Percentiles rank a stretch among this genome's conserved stretches.
phyloP scores from a whole-genome alignment of 1,140 invertebrate genomes.

The Dendrolimus kikuchii region DNA sequence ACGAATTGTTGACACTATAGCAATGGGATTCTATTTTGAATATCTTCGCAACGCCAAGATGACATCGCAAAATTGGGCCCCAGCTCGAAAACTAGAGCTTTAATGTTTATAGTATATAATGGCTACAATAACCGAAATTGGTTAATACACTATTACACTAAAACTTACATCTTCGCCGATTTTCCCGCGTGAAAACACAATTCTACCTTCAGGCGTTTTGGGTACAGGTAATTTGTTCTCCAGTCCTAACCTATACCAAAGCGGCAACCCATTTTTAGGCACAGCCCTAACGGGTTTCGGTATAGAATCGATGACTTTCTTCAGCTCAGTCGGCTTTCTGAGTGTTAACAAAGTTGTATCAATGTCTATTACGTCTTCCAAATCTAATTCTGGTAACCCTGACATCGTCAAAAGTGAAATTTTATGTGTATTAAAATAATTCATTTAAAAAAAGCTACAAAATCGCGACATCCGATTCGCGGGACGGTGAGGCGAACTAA shows the following conservation, averaged over 20 bases:
- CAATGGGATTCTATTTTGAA: too few species aligned
- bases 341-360: conserved; percentile 51
- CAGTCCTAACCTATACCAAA: conserved; percentile 56
- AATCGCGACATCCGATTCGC: conserved; percentile 2
- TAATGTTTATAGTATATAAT: too few species aligned
- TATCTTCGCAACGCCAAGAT: too few species aligned
- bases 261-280: conserved; percentile 59
- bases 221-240: conserved; percentile 62
- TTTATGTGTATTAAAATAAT: not conserved
- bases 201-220: conserved; percentile 54
- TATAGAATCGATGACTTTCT: conserved; percentile 61
- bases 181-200: conserved; percentile 58
- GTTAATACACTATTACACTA: conserved; percentile 1
- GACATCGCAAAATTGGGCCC: too few species aligned
- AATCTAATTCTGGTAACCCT: conserved; percentile 18
- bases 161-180: conserved; percentile 63
- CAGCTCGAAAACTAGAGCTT: too few species aligned
- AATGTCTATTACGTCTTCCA: conserved; percentile 34
- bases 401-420: conserved; percentile 30
- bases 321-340: conserved; percentile 59
- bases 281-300: conserved; percentile 56
- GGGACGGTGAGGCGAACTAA: conserved; percentile 4
- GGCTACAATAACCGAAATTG: too few species aligned
- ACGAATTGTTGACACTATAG: too few species aligned
- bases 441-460: not conserved